Conservation (phyloP, 2,888 invertebrate genomes). For the Euplexia lucipara region DNA sequence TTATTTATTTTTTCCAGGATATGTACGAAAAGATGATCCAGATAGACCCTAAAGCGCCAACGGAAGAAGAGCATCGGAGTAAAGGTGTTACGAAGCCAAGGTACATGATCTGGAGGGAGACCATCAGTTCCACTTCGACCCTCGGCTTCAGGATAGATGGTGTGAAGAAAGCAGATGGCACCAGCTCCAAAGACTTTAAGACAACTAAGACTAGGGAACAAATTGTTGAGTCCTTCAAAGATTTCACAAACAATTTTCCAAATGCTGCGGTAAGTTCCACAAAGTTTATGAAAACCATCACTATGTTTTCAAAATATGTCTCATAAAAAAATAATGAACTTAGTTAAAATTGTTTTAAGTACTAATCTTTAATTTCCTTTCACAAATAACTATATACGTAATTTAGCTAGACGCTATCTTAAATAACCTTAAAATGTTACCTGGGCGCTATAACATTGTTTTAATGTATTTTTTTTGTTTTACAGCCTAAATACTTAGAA, state of each 20-base stretch:
- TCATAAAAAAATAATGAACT: too few species aligned
- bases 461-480: constrained; percentile 64
- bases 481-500: constrained; percentile 95
- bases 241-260: constrained; percentile 95
- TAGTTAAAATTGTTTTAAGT: too few species aligned
- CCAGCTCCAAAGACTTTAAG: constrained; percentile 98
- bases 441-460: not conserved
- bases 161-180: constrained; percentile 96
- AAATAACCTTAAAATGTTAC: too few species aligned
- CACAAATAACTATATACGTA: not conserved
- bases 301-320: too few species aligned
- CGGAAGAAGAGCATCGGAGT: constrained; percentile 96
- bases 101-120: constrained; percentile 99
- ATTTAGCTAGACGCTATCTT: not conserved
- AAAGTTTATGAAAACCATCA: not conserved
- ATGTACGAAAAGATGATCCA: constrained; percentile 99
- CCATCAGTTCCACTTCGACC: constrained; percentile 98
- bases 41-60: constrained; percentile 97
- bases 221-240: constrained; percentile 95
- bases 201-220: constrained; percentile 96
- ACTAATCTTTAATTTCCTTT: too few species aligned
- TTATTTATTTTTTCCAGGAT: constrained; percentile 91
- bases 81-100: constrained; percentile 98
- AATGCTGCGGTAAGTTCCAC: constrained; percentile 93
- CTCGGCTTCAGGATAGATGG: constrained; percentile 99